These are phyloP conservation scores for Malurus elegans DNA, from an alignment of 2,113 vertebrate species.

Conservation along the genomic window DNA sequence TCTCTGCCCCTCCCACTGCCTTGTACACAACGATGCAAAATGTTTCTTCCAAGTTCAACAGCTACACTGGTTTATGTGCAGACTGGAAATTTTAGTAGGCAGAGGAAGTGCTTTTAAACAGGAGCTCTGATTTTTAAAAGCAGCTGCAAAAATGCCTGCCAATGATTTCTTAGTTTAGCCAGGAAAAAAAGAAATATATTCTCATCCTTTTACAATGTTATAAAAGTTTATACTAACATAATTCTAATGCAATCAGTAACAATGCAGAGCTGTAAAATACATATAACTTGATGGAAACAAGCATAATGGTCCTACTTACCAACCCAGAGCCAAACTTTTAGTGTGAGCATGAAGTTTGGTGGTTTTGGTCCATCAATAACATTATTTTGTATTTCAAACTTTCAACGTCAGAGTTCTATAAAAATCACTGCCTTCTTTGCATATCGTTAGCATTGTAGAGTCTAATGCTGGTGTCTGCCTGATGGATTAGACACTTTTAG, in stretches of 20 bases:
- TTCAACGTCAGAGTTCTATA: neutral
- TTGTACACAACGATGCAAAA: neutral
- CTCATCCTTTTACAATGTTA: neutral
- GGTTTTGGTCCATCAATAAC: neutral
- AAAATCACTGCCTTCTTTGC: neutral
- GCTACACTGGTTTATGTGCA: rapidly evolving
- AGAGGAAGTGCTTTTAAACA: neutral
- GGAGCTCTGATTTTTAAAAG: slow-evolving; percentile 6
- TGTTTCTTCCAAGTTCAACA: neutral
- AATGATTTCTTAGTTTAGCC: neutral
- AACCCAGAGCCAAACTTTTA: neutral
- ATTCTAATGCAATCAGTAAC: neutral
- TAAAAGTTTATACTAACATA: neutral
- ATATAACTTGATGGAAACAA: neutral
- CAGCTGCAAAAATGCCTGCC: neutral
- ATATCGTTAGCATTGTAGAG: neutral
- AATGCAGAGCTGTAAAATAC: neutral
- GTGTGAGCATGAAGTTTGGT: neutral
- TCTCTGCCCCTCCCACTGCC: neutral
- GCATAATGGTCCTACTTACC: neutral
- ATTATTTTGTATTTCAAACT: neutral
- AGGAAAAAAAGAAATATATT: neutral
- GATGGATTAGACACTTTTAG: neutral
- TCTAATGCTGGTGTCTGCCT: neutral
- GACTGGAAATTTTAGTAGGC: neutral